Conservation (phyloP, 1,140 invertebrate species). For the Diabrotica undecimpunctata region DNA sequence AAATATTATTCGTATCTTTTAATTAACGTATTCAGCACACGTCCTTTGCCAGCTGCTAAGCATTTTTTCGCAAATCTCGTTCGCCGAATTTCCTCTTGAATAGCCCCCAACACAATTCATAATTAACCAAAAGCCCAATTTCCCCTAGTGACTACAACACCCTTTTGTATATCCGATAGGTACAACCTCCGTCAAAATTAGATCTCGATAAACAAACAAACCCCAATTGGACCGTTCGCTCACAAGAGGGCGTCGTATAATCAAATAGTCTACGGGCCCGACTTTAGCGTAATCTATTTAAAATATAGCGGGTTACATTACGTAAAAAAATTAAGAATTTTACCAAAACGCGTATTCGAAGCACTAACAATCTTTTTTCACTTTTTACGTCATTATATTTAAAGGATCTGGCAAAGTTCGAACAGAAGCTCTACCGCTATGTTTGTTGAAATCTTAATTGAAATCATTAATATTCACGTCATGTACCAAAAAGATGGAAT, state of each 20-base stretch:
- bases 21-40: background rate
- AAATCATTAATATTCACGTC: too few species aligned
- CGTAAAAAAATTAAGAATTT: too few species aligned
- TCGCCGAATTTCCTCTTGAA: background rate
- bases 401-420: too few species aligned
- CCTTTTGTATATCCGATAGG: slow-evolving; percentile 1
- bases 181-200: slow-evolving; percentile 2
- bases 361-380: too few species aligned
- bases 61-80: background rate
- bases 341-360: too few species aligned
- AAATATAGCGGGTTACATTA: too few species aligned
- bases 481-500: too few species aligned
- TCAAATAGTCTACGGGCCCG: background rate
- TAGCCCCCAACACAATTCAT: background rate
- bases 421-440: too few species aligned
- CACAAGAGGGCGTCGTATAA: background rate
- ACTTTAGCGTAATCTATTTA: too few species aligned
- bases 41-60: background rate
- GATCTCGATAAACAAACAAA: background rate
- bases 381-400: too few species aligned
- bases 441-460: too few species aligned
- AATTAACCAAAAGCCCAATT: background rate
- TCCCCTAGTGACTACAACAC: background rate
- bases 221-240: background rate
- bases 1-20: too few species aligned